Conservation (phyloP, 2,888 invertebrate genomes). For the Agonum fuliginosum region DNA sequence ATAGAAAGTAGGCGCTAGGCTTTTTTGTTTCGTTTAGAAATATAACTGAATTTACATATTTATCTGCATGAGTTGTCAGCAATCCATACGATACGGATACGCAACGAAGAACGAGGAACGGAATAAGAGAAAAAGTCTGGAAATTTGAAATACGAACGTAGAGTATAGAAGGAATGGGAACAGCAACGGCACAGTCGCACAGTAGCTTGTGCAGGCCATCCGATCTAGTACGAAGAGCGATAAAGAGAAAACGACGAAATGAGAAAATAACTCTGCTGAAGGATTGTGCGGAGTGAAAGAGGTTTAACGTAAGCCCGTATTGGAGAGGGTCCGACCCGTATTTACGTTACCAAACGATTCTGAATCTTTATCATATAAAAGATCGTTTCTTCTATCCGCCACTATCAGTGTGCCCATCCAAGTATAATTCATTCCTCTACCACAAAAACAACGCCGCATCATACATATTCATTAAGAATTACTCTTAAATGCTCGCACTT, state of each 20-base stretch:
- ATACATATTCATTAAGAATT: conserved; percentile 43
- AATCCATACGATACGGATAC: conserved; percentile 53
- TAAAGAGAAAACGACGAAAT: conserved; percentile 66
- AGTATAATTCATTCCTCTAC: conserved; percentile 34
- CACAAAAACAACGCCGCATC: background rate
- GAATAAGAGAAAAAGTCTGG: conserved; percentile 43
- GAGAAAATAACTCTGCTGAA: conserved; percentile 65
- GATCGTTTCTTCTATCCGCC: conserved; percentile 50
- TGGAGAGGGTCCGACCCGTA: conserved; percentile 58
- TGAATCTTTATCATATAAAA: conserved; percentile 57
- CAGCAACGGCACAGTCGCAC: background rate
- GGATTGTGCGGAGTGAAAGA: conserved; percentile 65
- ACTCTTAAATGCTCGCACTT: background rate
- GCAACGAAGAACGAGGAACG: no score
- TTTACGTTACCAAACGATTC: conserved; percentile 57
- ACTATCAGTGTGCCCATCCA: conserved; percentile 6
- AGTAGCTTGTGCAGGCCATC: conserved; percentile 16
- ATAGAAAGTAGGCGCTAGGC: conserved; percentile 46
- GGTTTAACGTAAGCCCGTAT: conserved; percentile 65
- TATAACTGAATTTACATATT: conserved; percentile 58
- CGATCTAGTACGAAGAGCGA: conserved; percentile 62
- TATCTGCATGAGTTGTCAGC: conserved; percentile 58
- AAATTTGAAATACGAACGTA: conserved; percentile 54
- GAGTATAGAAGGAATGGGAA: no score
- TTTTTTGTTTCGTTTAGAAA: conserved; percentile 56